Evolutionary conservation across 2,888 invertebrate genomes (phyloP), one percentile per base, ranked within the genome.

Genomic region (Luffia ferchaultella): DNA sequence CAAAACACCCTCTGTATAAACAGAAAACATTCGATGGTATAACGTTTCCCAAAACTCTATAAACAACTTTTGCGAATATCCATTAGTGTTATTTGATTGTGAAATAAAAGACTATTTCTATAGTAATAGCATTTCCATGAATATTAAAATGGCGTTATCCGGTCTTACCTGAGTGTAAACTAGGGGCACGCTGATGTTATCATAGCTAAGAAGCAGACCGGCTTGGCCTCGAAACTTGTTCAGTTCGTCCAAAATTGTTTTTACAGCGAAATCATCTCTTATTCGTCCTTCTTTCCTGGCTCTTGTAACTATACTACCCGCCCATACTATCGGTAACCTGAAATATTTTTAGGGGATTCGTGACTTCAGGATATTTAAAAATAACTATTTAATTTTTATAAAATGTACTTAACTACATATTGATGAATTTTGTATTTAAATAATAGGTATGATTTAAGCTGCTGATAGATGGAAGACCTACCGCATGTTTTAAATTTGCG

Each of bases 211-310:
- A 42, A 93, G 75, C 43, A 91, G 72, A 19, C 93, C 93, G 56
- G 92, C 93, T 65, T 92, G 89, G 16, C 91, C 92, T 59, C 95
- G 85, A 65, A 94, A 95, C 64, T 91, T 92, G 68, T 95, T 95
- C 51, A 95, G 74, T 74, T 95, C 93, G 65, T 95, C 94, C 58
- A 95, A 89, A 49, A 97, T 89, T 2, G 96, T 96, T 70, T 96
- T 95, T 0, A 96, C 94, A 0, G 96, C 95, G 65, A 95, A 96
- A 72, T 97, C 96, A 61, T 95, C 95, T 53, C 94, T 86, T 64
- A 95, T 93, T 60, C 95, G 85, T 16, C 95, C 95, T 73, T 95
- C 95, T 65, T 93, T 95, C n/a, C 95, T 86, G 2, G 95, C 95
- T 56, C 95, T 80, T 0, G 95, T 95, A 53, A 95, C 91, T 60